Base-by-base conservation (phyloP, 2,797 vertebrate species). In the Microcaecilia unicolor region DNA sequence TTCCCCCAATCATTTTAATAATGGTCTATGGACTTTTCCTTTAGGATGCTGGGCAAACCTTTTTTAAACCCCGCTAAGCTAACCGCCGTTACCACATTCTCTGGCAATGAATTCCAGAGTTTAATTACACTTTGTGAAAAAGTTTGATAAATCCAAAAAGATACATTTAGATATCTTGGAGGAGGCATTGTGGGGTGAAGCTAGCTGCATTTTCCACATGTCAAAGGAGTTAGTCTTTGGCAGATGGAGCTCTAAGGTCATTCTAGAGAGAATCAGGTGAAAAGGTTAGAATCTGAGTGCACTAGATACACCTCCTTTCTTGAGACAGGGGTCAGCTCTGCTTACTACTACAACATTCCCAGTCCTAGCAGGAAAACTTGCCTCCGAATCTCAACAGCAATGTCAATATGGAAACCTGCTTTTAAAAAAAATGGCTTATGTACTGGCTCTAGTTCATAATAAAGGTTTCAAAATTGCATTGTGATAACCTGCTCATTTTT, bases 141-240 rank as follows among this genome's bases (percentile, higher is more conserved):
- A 52, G 22, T 40, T 6, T 28, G 28, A 36, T 43, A 41, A 54
- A 32, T 45, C 47, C 49, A 31, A 55, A 26, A 41, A 55, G 37
- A 44, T 41, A 22, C 58, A 57, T 58, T 51, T n/a, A n/a, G n/a
- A n/a, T n/a, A n/a, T n/a, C n/a, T n/a, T 61, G 48, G 46, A 54
- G 34, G 37, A 47, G 48, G 34, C 41, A 40, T 48, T 40, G 31
- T 51, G 48, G 58, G 51, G 37, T 2, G 2, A 2, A 35, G 41
- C 49, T 50, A 60, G 55, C 37, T 19, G 36, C 30, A 11, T 19
- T 42, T 56, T 57, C 56, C 55, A 47, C 64, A 61, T 58, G 61
- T 57, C 37, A 13, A 6, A 27, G 37, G 49, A 46, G 51, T 49
- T 41, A 27, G 35, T 30, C 40, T 50, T 28, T 2, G 53, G 37